Conservation (phyloP, 2,113 vertebrate genomes). For the Hyaena hyaena region DNA sequence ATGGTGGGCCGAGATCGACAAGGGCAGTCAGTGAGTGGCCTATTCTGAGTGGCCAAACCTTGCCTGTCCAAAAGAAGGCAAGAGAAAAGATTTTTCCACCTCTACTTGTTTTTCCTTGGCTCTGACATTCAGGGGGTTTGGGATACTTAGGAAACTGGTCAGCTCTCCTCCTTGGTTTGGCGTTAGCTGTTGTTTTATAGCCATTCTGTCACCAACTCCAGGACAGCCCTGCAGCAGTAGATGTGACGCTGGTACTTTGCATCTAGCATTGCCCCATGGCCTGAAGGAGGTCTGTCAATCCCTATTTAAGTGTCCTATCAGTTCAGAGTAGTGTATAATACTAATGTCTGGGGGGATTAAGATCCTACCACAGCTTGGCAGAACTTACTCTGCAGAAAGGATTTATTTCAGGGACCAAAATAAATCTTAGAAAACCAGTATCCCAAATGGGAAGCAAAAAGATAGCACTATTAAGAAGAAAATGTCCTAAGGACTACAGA, state of each 20-base stretch:
- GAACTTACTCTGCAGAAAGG: background rate
- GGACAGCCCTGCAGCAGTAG: background rate
- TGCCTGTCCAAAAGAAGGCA: background rate
- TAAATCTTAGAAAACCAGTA: background rate
- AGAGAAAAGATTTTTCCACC: background rate
- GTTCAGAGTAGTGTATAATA: background rate
- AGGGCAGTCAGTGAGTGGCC: background rate
- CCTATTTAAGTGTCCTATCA: fast-evolving
- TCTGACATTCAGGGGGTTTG: background rate
- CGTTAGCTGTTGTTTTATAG: background rate
- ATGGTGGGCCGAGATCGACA: background rate
- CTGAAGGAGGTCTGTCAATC: background rate
- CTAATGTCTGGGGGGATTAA: background rate
- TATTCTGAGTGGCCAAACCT: background rate
- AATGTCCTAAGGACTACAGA: background rate
- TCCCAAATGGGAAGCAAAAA: background rate
- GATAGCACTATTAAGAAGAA: background rate
- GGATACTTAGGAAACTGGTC: background rate
- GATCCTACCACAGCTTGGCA: background rate
- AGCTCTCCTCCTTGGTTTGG: background rate
- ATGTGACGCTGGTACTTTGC: background rate
- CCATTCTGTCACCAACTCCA: too few species aligned
- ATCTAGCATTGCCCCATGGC: background rate
- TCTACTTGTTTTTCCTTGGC: background rate
- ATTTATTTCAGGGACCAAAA: background rate